A percentile compares a stretch with the other conserved stretches of the same genome.
Evolutionary conservation across 2,797 vertebrate genomes (phyloP).

Genomic region (Myotis planiceps): DNA sequence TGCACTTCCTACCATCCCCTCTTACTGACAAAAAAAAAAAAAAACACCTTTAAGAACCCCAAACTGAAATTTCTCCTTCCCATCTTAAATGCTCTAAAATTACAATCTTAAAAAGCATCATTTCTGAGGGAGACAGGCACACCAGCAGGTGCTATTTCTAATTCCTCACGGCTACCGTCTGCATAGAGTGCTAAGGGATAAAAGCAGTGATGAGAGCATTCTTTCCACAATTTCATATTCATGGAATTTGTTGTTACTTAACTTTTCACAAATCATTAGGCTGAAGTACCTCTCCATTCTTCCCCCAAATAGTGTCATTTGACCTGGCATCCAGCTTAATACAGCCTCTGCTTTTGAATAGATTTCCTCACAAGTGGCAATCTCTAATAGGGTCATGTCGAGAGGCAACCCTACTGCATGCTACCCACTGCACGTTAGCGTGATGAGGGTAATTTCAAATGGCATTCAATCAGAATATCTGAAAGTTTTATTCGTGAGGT

Average conservation of each 20-base stretch:
- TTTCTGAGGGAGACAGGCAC: conserved; percentile 59
- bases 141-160: conserved; percentile 74
- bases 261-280: conserved; percentile 84
- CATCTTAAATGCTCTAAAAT: conserved; percentile 60
- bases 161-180: conserved; percentile 68
- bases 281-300: conserved; percentile 87
- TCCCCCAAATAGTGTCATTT: conserved; percentile 86
- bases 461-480: conserved; percentile 84
- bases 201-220: conserved; percentile 77
- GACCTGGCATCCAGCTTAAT: conserved; percentile 85
- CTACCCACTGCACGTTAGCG: conserved; percentile 73
- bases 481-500: conserved; percentile 82
- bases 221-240: conserved; percentile 85
- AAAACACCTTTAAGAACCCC: conserved; percentile 51
- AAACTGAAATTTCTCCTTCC: conserved; percentile 54
- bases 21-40: conserved; percentile 53
- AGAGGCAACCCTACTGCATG: conserved; percentile 81
- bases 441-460: conserved; percentile 86
- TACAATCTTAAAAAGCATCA: conserved; percentile 69
- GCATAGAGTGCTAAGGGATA: conserved; percentile 41
- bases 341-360: conserved; percentile 85
- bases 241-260: conserved; percentile 88
- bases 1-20: conserved; percentile 44
- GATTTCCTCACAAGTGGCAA: conserved; percentile 87
- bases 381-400: conserved; percentile 84